These are phyloP conservation scores for Macrobrachium nipponense DNA, from an alignment of 1,140 invertebrate genomes.

Conservation along the genomic window DNA sequence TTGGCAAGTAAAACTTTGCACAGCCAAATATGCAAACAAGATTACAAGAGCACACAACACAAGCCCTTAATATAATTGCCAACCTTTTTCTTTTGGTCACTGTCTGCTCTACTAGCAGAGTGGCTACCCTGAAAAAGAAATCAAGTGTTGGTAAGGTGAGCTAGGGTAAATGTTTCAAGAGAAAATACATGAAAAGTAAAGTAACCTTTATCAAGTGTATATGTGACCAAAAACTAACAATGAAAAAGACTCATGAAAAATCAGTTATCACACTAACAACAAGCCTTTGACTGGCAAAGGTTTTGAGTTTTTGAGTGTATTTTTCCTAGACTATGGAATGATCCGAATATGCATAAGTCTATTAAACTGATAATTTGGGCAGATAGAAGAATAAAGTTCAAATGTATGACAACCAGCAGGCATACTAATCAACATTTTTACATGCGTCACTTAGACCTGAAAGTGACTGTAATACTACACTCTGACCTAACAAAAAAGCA, in stretches of 20 bases:
- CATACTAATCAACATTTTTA: too few species aligned
- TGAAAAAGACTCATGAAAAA: background rate
- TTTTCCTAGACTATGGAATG: too few species aligned
- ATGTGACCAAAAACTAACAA: background rate
- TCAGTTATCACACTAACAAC: background rate
- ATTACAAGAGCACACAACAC: too few species aligned
- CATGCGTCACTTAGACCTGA: too few species aligned
- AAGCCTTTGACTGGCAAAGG: too few species aligned
- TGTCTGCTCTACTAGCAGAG: conserved; percentile 29
- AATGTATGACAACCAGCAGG: too few species aligned
- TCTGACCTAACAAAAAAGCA: too few species aligned
- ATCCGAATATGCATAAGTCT: too few species aligned
- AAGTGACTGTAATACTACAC: too few species aligned
- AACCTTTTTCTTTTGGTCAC: conserved; percentile 47
- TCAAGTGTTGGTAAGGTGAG: background rate
- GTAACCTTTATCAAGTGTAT: background rate
- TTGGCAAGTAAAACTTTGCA: background rate
- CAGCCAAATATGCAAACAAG: background rate
- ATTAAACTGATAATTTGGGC: too few species aligned
- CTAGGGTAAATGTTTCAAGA: conserved; percentile 2
- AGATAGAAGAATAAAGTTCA: too few species aligned
- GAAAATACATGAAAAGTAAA: background rate
- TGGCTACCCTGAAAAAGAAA: conserved; percentile 43
- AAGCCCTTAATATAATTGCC: background rate
- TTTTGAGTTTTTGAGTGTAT: too few species aligned